Conservation (phyloP, 2,888 invertebrate genomes). For the Tuberolachnus salignus region DNA sequence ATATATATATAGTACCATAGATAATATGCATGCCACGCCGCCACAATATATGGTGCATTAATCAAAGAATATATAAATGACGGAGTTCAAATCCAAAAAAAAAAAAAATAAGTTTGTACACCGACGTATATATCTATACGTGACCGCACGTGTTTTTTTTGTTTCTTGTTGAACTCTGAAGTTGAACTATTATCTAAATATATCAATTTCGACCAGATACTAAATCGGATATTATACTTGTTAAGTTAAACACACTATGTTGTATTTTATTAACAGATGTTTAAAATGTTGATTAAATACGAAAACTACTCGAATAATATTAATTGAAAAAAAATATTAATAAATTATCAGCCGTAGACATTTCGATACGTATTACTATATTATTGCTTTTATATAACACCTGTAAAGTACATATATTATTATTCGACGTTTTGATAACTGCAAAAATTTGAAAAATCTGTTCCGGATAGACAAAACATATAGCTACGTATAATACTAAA, state of each 20-base stretch:
- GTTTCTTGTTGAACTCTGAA: background rate
- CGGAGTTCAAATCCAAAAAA: background rate
- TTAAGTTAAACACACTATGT: background rate
- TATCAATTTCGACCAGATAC: conserved; percentile 4
- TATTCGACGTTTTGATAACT: background rate
- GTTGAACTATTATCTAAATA: background rate
- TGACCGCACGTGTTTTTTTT: background rate
- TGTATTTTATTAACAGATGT: background rate
- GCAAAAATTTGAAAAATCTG: background rate
- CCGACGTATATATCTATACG: background rate
- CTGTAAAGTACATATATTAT: background rate
- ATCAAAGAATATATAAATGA: background rate
- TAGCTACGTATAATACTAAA: no score
- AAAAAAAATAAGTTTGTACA: background rate
- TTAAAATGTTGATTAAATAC: background rate
- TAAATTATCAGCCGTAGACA: background rate
- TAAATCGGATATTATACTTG: background rate
- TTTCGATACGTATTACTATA: background rate
- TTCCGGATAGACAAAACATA: background rate
- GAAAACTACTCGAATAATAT: background rate
- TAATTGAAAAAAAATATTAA: background rate
- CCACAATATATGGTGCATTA: background rate
- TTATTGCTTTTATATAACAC: background rate
- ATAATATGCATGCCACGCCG: background rate
- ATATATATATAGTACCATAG: no score